phyloP scores from a whole-genome alignment of 92 coral and sea anemone species.

The Hydrozoanthus gracilis region DNA sequence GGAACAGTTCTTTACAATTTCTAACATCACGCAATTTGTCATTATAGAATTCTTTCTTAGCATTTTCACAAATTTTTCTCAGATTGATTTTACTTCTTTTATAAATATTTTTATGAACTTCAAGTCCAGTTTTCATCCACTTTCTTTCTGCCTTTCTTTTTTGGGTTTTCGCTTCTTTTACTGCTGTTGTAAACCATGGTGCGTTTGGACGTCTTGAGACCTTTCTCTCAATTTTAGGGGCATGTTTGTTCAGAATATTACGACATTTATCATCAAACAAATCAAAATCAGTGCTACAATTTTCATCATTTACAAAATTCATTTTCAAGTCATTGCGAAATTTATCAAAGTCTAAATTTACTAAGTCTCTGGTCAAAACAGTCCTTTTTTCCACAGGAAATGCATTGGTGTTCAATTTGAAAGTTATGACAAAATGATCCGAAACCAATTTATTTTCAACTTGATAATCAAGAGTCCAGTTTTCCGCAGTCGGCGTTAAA shows the following conservation, averaged over 20 bases:
- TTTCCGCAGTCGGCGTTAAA: not conserved
- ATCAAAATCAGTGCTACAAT: not conserved
- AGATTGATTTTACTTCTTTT: not conserved
- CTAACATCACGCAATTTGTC: not conserved
- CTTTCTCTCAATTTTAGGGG: not conserved
- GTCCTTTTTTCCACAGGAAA: not conserved
- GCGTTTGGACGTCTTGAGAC: not conserved
- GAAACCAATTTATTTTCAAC: not conserved
- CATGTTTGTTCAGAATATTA: not conserved
- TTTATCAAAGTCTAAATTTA: not conserved
- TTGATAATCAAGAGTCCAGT: not conserved
- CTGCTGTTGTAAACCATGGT: not conserved
- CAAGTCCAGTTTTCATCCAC: not conserved
- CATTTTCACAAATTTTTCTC: not conserved
- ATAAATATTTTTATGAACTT: not conserved
- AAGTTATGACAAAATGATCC: not conserved
- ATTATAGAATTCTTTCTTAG: not conserved
- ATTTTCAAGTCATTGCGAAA: not conserved
- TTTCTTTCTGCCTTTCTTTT: not conserved
- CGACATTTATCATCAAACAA: not conserved
- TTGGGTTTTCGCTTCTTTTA: not conserved
- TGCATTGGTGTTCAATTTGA: not conserved
- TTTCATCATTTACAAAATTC: not conserved
- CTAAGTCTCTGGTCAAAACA: not conserved
- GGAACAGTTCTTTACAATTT: not conserved